Evolutionary conservation across 2,113 vertebrate genomes (phyloP).

Genomic region (Epinephelus lanceolatus): DNA sequence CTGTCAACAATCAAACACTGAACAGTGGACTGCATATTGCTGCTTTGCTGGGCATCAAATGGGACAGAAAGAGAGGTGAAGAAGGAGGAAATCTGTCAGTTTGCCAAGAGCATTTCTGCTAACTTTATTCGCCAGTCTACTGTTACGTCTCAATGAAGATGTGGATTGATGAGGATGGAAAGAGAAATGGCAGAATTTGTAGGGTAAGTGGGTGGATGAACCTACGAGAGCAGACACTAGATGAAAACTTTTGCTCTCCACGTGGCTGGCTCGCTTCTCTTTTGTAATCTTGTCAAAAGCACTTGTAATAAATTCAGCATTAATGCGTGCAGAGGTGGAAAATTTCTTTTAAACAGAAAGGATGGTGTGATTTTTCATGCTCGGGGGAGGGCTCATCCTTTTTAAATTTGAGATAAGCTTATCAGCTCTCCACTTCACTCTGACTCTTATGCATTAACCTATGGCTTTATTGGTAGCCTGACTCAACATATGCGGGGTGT

Average conservation of each 20-base stretch:
- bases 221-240: neutral
- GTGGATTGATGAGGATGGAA: conserved; percentile 22
- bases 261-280: conserved; percentile 31
- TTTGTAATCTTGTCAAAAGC: conserved; percentile 27
- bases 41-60: neutral
- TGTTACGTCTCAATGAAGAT: neutral
- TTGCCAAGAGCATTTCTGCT: conserved; percentile 1
- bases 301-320: conserved; percentile 44
- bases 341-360: conserved; percentile 20
- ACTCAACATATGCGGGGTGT: conserved; percentile 24
- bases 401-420: conserved; percentile 40
- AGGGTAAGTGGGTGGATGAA: conserved; percentile 1
- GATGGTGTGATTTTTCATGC: conserved; percentile 20
- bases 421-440: conserved; percentile 27
- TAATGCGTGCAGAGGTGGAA: conserved; percentile 32
- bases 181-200: conserved; percentile 8
- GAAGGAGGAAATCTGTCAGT: neutral
- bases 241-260: conserved; percentile 6
- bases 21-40: neutral
- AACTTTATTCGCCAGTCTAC: neutral
- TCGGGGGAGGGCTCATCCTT: conserved; percentile 14
- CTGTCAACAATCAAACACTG: conserved; percentile 3
- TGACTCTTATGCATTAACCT: conserved; percentile 31
- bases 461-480: conserved; percentile 4
- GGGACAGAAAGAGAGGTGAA: neutral